A percentile compares a stretch with the other conserved stretches of the same genome.
Evolutionary conservation across 2,888 invertebrate species (phyloP).

Genomic region (Rhaphigaster nebulosa): DNA sequence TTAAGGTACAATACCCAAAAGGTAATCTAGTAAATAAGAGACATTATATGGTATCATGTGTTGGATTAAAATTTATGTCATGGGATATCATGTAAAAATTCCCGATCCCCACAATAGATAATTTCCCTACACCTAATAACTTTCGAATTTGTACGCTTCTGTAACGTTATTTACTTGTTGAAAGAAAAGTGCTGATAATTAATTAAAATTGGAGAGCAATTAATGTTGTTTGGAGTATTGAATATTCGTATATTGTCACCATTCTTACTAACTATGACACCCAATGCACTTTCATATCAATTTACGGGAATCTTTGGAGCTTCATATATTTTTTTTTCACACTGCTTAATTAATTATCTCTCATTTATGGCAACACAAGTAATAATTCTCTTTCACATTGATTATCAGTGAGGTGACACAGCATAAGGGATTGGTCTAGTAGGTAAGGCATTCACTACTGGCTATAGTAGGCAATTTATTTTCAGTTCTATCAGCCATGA

Average conservation of each 20-base stretch:
- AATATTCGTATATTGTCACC: not conserved
- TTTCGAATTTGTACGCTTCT: not conserved
- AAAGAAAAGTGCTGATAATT: not conserved
- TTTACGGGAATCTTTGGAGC: not conserved
- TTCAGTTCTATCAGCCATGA: not conserved
- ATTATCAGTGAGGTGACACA: not conserved
- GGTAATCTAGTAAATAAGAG: conserved; percentile 45
- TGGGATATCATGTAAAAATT: conserved; percentile 26
- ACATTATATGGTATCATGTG: conserved; percentile 42
- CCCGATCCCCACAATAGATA: conserved; percentile 25
- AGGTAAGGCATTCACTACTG: not conserved
- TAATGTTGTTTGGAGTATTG: not conserved
- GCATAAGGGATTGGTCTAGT: not conserved
- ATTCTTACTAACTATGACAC: not conserved
- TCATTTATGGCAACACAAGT: too few relatives aligned
- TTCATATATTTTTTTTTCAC: not conserved
- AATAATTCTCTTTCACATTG: too few relatives aligned
- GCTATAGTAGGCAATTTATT: not conserved
- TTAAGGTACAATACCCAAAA: conserved; percentile 46
- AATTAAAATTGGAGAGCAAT: not conserved
- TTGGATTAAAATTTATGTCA: conserved; percentile 46
- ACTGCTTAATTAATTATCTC: too few relatives aligned
- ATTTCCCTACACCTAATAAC: conserved; percentile 1
- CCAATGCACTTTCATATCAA: not conserved
- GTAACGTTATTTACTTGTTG: not conserved